A percentile compares a stretch with the other conserved stretches of the same genome.
phyloP scores from a whole-genome alignment of 2,888 invertebrate genomes.

The Strigamia crassipes region DNA sequence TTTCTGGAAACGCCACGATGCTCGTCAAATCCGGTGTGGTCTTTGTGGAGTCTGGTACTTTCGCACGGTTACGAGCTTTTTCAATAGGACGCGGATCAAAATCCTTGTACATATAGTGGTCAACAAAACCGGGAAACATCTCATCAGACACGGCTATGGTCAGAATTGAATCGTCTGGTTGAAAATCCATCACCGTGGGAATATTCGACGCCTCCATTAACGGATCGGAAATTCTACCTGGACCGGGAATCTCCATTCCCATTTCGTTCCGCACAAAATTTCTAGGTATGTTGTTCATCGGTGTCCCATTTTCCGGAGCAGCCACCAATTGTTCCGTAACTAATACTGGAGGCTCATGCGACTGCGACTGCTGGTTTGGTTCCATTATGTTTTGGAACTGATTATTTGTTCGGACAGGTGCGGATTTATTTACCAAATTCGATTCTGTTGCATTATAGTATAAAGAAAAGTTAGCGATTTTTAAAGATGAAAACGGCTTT shows the following conservation, averaged over 20 bases:
- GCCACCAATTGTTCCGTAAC: no score
- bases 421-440: slow-evolving; percentile 45
- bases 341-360: slow-evolving; percentile 55
- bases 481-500: no score
- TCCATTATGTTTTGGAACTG: slow-evolving; percentile 47
- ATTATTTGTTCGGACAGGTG: slow-evolving; percentile 21
- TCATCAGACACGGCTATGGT: no score
- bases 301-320: no score
- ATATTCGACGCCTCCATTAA: slow-evolving; percentile 13
- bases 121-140: no score
- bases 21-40: slow-evolving; percentile 68
- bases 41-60: slow-evolving; percentile 82
- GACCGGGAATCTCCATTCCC: not conserved
- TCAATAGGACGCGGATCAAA: not conserved
- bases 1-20: no score
- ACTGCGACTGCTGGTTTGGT: slow-evolving; percentile 53
- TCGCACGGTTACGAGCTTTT: slow-evolving; percentile 55
- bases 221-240: not conserved
- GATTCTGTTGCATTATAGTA: slow-evolving; percentile 46
- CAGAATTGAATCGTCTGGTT: slow-evolving; percentile 63
- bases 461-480: no score
- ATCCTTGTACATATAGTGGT: no score
- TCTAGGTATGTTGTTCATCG: no score
- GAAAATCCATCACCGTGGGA: slow-evolving; percentile 46
- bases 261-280: not conserved